phyloP scores from a whole-genome alignment of 2,888 invertebrate genomes.

The Drosophila formosana region DNA sequence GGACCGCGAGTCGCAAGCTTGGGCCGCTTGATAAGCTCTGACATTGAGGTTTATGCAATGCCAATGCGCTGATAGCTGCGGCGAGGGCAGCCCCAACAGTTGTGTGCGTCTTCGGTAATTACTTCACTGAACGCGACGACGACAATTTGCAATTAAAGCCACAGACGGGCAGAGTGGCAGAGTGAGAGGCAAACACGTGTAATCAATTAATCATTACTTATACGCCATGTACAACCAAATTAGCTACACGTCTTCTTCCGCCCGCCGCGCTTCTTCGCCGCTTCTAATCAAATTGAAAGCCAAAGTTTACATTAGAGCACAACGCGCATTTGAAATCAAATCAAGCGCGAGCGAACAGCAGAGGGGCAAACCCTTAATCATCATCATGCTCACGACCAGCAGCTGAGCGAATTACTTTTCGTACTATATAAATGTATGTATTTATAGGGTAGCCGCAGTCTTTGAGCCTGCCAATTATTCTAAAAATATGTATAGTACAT shows the following conservation, averaged over 20 bases:
- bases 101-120: slow-evolving; percentile 21
- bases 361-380: slow-evolving; percentile 6
- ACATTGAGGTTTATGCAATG: slow-evolving; percentile 54
- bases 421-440: too few species aligned
- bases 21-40: slow-evolving; percentile 33
- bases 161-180: neutral
- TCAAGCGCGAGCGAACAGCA: neutral
- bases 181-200: slow-evolving; percentile 36
- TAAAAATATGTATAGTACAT: too few species aligned
- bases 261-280: neutral
- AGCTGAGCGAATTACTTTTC: neutral
- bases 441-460: neutral
- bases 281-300: slow-evolving; percentile 32
- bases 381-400: neutral
- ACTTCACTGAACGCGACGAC: slow-evolving; percentile 7
- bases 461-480: too few species aligned
- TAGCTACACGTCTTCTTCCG: slow-evolving; percentile 30
- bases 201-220: slow-evolving; percentile 64
- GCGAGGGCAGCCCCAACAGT: slow-evolving; percentile 9
- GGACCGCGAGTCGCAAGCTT: neutral
- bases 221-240: slow-evolving; percentile 45
- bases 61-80: slow-evolving; percentile 31
- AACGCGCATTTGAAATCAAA: slow-evolving; percentile 11
- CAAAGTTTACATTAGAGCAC: slow-evolving; percentile 22
- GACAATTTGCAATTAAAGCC: slow-evolving; percentile 37